phyloP scores from a whole-genome alignment of 53 echinoderm and acorn worm genomes.

The Astropecten irregularis region DNA sequence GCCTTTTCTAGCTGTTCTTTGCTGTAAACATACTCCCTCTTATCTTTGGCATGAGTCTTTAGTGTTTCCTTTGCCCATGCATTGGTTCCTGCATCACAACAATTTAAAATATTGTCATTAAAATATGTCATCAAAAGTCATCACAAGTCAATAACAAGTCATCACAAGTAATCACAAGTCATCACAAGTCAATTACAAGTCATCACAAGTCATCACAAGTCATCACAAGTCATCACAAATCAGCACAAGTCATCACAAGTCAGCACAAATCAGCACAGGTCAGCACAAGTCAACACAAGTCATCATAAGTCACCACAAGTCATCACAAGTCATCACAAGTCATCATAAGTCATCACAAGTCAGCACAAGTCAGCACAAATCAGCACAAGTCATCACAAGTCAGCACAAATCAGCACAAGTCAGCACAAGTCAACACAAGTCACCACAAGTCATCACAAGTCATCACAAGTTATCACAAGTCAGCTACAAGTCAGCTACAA shows the following conservation, averaged over 20 bases:
- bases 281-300: not conserved
- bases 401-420: not conserved
- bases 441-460: not conserved
- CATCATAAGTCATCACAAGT: no score
- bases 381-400: not conserved
- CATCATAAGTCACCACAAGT: no score
- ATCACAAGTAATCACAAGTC: no score
- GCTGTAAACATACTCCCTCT: constrained; percentile 80
- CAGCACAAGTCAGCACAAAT: not conserved
- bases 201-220: no score
- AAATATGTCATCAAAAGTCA: not conserved
- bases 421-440: not conserved
- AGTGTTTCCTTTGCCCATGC: constrained; percentile 87
- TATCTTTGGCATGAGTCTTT: constrained; percentile 70
- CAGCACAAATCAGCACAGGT: not conserved
- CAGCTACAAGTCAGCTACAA: no score
- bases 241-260: not conserved
- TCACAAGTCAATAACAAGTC: not conserved
- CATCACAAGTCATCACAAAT: not conserved
- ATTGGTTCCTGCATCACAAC: constrained; percentile 67
- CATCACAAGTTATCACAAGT: not conserved
- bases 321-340: not conserved
- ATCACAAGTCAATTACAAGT: no score
- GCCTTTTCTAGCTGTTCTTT: constrained; percentile 70
- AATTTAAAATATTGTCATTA: not conserved